Evolutionary conservation across 2,113 vertebrate genomes (phyloP).

Genomic region (Amphiprion percula): DNA sequence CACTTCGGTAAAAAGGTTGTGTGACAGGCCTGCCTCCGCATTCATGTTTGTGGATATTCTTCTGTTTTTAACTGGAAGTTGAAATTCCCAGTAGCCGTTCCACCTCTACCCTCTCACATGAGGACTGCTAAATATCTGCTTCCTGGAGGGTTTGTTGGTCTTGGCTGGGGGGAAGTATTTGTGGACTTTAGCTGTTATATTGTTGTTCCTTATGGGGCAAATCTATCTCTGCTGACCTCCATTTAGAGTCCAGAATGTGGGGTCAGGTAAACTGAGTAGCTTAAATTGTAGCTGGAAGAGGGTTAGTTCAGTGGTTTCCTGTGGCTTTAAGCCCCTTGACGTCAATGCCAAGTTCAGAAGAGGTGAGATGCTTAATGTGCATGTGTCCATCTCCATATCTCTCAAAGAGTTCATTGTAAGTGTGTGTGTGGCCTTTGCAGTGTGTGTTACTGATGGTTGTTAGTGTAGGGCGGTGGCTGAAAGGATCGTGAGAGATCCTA

Average conservation of each 20-base stretch:
- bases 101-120: constrained; percentile 8
- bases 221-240: constrained; percentile 52
- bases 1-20: constrained; percentile 58
- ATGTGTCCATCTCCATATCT: constrained; percentile 40
- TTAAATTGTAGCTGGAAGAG: constrained; percentile 12
- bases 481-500: constrained; percentile 60
- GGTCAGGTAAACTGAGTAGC: constrained; percentile 20
- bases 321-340: neutral
- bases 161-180: constrained; percentile 5
- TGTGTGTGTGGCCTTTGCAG: constrained; percentile 38
- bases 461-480: constrained; percentile 45
- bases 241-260: constrained; percentile 29
- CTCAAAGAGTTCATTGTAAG: constrained; percentile 45
- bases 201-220: constrained; percentile 55
- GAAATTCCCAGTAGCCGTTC: constrained; percentile 57
- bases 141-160: constrained; percentile 50
- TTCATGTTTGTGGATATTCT: constrained; percentile 45
- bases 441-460: constrained; percentile 50
- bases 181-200: constrained; percentile 21
- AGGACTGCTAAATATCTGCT: constrained; percentile 47
- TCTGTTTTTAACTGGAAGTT: constrained; percentile 53
- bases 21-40: constrained; percentile 60
- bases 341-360: constrained; percentile 36
- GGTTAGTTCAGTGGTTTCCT: constrained; percentile 10
- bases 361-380: constrained; percentile 53